Evolutionary conservation across 2,888 invertebrate genomes (phyloP).

Genomic region (Drosophila kuntzei): DNA sequence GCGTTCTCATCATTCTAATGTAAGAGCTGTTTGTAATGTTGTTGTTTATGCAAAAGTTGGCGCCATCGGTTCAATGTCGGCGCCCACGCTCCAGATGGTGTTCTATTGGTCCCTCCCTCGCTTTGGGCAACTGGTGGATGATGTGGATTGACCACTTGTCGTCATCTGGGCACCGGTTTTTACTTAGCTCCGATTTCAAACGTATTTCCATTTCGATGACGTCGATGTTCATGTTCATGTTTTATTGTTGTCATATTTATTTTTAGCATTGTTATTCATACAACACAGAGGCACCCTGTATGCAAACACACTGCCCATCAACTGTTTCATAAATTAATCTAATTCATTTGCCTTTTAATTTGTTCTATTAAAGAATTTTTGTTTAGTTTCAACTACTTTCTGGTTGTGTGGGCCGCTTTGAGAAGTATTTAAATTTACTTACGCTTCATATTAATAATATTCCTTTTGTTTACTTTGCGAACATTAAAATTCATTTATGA

Average conservation of each 20-base stretch:
- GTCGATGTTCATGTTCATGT: conserved; percentile 31
- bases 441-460: conserved; percentile 42
- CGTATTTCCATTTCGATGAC: conserved; percentile 51
- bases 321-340: conserved; percentile 53
- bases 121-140: conserved; percentile 8
- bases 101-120: conserved; percentile 12
- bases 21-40: conserved; percentile 36
- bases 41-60: conserved; percentile 59
- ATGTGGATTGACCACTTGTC: conserved; percentile 53
- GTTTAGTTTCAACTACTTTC: conserved; percentile 39
- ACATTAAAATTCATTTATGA: conserved; percentile 19
- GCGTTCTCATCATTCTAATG: conserved; percentile 1
- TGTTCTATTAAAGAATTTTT: conserved; percentile 41
- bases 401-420: conserved; percentile 17
- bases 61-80: conserved; percentile 62
- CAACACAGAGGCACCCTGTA: conserved; percentile 28
- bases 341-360: conserved; percentile 42
- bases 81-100: conserved; percentile 48
- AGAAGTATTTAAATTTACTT: conserved; percentile 22
- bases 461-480: conserved; percentile 41
- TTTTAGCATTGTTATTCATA: conserved; percentile 54
- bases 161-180: conserved; percentile 58
- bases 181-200: conserved; percentile 18
- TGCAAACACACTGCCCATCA: conserved; percentile 28
- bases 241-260: conserved; percentile 69